A percentile compares a stretch with the other conserved stretches of the same genome.
phyloP scores from a whole-genome alignment of 2,888 invertebrate species.

The Saturnia pavonia region DNA sequence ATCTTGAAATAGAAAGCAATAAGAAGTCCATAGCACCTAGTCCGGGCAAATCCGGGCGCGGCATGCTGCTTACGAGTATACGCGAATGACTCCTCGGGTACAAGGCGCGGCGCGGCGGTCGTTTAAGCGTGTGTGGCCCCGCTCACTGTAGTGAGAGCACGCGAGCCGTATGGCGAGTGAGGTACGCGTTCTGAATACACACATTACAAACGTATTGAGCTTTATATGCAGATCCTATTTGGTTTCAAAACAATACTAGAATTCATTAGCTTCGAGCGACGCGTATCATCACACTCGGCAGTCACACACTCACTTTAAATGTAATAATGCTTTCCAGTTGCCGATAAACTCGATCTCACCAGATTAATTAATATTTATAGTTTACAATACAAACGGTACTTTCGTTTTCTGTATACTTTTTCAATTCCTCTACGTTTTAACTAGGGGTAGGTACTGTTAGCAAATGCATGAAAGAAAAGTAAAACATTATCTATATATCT shows the following conservation, averaged over 20 bases:
- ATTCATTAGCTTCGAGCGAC: background rate
- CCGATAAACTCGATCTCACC: background rate
- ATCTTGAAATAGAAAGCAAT: background rate
- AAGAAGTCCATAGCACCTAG: background rate
- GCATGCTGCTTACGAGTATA: background rate
- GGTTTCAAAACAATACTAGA: slow-evolving; percentile 1
- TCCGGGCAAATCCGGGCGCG: background rate
- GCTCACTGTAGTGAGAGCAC: background rate
- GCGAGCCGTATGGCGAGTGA: background rate
- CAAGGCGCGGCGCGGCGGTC: background rate
- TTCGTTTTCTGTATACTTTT: too few species aligned
- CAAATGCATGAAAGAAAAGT: too few species aligned
- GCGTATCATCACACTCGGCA: background rate
- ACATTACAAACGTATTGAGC: background rate
- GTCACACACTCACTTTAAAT: background rate
- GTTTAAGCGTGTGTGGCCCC: slow-evolving; percentile 7
- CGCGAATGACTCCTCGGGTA: background rate
- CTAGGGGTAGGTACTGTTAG: too few species aligned
- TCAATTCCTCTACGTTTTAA: too few species aligned
- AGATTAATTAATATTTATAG: too few species aligned
- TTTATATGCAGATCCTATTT: background rate
- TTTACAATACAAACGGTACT: too few species aligned
- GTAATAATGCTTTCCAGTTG: background rate
- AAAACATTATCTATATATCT: too few species aligned
- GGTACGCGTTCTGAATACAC: background rate